Conservation (phyloP, 2,888 invertebrate species). For the Platycnemis pennipes region DNA sequence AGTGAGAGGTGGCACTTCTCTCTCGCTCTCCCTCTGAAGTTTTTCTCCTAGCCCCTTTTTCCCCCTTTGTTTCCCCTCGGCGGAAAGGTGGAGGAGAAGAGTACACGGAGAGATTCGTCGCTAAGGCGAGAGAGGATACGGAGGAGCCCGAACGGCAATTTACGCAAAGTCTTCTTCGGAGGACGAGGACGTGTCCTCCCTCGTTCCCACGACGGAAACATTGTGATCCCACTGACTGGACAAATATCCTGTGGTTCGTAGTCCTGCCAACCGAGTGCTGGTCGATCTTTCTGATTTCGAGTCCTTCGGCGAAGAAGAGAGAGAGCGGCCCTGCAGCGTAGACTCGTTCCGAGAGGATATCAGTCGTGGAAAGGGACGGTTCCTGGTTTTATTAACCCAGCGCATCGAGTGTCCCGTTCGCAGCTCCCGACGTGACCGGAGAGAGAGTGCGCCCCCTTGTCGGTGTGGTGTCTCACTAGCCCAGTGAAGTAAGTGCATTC, state of each 20-base stretch:
- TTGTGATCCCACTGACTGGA: background rate
- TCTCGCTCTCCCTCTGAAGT: background rate
- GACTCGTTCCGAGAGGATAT: background rate
- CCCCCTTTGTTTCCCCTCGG: background rate
- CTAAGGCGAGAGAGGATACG: background rate
- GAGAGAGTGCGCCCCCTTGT: background rate
- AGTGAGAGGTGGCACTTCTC: conserved; percentile 53
- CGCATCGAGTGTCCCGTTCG: background rate
- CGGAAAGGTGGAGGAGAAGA: conserved; percentile 2
- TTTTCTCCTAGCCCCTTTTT: background rate
- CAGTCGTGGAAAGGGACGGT: background rate
- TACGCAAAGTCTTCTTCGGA: background rate
- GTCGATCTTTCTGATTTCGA: background rate
- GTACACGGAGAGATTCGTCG: background rate
- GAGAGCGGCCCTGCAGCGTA: background rate
- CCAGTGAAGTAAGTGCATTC: conserved; percentile 53
- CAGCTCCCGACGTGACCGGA: background rate
- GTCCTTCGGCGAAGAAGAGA: background rate
- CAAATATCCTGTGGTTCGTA: background rate
- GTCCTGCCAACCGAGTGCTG: background rate
- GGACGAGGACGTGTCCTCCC: background rate
- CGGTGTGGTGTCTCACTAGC: background rate
- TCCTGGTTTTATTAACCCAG: background rate
- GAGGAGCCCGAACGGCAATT: background rate
- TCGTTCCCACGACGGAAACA: no score